Conservation (phyloP, 2,888 invertebrate species). For the Junonia oenone region DNA sequence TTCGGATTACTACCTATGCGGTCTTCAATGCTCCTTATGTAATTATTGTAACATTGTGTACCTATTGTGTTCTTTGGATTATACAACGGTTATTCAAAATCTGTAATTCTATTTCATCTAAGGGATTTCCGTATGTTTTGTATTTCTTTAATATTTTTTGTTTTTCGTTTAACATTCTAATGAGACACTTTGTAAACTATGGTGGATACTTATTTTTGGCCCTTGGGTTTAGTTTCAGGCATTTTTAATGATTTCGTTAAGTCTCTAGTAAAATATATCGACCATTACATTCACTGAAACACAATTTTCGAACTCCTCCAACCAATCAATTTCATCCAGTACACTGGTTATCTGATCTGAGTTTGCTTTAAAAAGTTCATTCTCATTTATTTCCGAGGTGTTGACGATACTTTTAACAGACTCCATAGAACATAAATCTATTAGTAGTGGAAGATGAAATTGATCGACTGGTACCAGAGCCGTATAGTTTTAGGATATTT, state of each 20-base stretch:
- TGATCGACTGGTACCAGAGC: not conserved
- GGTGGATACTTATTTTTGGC: not conserved
- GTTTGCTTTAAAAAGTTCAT: not conserved
- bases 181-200: too few relatives aligned
- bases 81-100: not conserved
- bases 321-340: not conserved
- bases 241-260: not conserved
- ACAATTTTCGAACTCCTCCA: not conserved
- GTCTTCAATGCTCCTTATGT: not conserved
- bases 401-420: not conserved
- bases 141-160: not conserved
- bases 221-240: not conserved
- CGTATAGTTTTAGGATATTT: not conserved
- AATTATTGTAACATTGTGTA: not conserved
- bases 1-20: too few relatives aligned
- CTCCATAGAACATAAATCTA: not conserved
- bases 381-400: too few relatives aligned
- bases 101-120: not conserved
- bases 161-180: too few relatives aligned
- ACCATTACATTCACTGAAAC: not conserved
- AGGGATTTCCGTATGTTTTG: not conserved
- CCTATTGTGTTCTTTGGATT: not conserved
- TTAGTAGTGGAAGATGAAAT: not conserved
- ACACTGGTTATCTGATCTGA: not conserved
- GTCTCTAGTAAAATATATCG: not conserved